phyloP scores from a whole-genome alignment of 1,140 invertebrate genomes.

The Camponotus vicinus region DNA sequence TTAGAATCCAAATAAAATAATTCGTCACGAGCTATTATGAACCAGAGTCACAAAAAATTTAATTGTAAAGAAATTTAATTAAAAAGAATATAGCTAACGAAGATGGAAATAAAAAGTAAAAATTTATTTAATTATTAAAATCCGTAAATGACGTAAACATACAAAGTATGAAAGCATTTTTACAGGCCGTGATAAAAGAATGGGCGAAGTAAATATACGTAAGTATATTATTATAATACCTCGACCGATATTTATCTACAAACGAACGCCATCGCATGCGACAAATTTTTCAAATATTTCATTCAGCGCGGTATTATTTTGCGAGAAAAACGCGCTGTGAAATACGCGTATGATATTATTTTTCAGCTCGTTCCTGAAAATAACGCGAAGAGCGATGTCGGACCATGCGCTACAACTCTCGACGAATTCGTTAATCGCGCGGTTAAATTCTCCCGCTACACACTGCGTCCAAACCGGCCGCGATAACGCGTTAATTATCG shows the following conservation, averaged over 20 bases:
- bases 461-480: constrained; percentile 41
- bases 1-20: not conserved
- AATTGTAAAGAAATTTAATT: not conserved
- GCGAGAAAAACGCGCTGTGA: constrained; percentile 3
- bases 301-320: constrained; percentile 29
- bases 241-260: not conserved
- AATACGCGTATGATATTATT: constrained; percentile 44
- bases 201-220: not conserved
- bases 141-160: not conserved
- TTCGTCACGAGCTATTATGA: not conserved
- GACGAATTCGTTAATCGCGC: constrained; percentile 73
- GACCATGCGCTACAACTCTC: constrained; percentile 42
- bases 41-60: not conserved
- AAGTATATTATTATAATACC: not conserved
- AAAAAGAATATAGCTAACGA: not conserved
- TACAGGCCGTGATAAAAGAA: not conserved
- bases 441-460: constrained; percentile 68
- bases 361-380: constrained; percentile 26
- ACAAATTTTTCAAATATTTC: constrained; percentile 32
- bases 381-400: constrained; percentile 21
- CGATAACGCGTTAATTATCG: constrained; percentile 77
- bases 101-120: not conserved
- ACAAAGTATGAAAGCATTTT: not conserved
- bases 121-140: not conserved
- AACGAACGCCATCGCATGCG: constrained; percentile 1